These are phyloP conservation scores for Crematogaster levior DNA, from an alignment of 2,888 invertebrate genomes.

Conservation along the genomic window DNA sequence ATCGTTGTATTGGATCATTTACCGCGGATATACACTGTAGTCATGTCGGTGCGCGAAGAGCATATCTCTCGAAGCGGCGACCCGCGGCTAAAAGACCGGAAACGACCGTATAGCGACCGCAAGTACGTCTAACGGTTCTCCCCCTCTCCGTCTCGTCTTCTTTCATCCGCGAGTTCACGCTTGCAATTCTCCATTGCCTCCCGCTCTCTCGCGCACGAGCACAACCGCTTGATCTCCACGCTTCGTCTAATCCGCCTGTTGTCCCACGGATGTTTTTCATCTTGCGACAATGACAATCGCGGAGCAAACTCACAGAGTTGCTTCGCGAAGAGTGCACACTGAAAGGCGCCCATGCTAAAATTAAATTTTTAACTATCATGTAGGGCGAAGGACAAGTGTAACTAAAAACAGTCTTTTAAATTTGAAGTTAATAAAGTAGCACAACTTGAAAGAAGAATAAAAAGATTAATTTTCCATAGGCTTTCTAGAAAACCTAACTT, in stretches of 20 bases:
- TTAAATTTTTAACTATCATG: conserved; percentile 29
- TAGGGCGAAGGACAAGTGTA: not conserved
- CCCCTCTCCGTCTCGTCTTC: conserved; percentile 43
- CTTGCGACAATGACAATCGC: not conserved
- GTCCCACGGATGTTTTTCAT: conserved; percentile 43
- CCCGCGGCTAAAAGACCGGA: conserved; percentile 76
- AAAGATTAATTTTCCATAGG: conserved; percentile 34
- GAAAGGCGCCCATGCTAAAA: not conserved
- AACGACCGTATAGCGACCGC: conserved; percentile 75
- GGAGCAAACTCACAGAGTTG: not conserved
- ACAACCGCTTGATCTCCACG: conserved; percentile 55
- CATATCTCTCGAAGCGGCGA: conserved; percentile 63
- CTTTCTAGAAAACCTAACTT: not conserved
- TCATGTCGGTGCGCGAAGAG: conserved; percentile 57
- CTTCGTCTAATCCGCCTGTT: conserved; percentile 59
- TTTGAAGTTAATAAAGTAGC: conserved; percentile 30
- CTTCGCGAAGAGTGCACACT: not conserved
- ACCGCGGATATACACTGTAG: conserved; percentile 46
- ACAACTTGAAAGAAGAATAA: conserved; percentile 12
- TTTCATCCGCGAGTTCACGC: conserved; percentile 64
- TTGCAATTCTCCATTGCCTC: conserved; percentile 54
- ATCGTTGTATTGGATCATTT: conserved; percentile 52
- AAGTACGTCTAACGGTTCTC: conserved; percentile 77
- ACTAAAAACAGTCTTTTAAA: conserved; percentile 15
- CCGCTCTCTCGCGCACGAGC: conserved; percentile 30